Conservation (phyloP, 2,797 vertebrate species). For the Cebuella pygmaea region DNA sequence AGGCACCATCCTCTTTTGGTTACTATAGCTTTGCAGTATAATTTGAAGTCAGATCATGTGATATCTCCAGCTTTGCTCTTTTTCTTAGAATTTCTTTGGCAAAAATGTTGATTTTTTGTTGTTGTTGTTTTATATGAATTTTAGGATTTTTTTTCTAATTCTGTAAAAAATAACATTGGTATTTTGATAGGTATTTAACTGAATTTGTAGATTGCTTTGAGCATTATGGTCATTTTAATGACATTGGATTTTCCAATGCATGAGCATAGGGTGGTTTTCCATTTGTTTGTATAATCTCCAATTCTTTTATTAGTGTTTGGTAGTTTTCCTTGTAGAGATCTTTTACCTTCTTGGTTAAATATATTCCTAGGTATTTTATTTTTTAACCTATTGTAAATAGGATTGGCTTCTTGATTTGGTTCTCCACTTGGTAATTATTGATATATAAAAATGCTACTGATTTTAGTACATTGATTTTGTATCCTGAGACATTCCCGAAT, state of each 20-base stretch:
- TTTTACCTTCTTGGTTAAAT: background rate
- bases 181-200: background rate
- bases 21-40: background rate
- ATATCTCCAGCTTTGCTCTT: background rate
- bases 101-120: background rate
- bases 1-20: background rate
- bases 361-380: background rate
- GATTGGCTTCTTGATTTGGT: background rate
- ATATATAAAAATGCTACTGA: background rate
- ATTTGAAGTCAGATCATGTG: background rate
- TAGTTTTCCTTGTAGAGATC: background rate
- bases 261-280: background rate
- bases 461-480: background rate
- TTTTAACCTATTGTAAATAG: background rate
- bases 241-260: background rate
- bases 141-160: background rate
- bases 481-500: background rate
- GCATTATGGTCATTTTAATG: background rate
- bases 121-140: background rate
- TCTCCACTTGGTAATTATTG: background rate
- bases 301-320: background rate
- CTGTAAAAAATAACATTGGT: background rate
- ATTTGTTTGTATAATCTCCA: background rate
- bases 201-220: background rate
- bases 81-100: background rate